Evolutionary conservation across 2,113 vertebrate species (phyloP).

Genomic region (Neogale vison): DNA sequence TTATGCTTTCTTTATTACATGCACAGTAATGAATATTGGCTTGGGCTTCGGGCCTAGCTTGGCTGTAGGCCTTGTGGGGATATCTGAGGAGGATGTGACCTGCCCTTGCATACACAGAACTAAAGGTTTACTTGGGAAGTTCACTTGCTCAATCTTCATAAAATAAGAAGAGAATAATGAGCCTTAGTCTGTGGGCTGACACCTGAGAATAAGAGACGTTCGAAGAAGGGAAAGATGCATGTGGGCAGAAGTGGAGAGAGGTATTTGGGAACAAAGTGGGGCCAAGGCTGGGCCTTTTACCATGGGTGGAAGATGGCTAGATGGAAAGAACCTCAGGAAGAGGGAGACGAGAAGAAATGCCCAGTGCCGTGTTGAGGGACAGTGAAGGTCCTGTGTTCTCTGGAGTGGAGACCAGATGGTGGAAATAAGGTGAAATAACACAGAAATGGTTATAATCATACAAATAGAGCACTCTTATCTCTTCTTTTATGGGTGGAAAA

Average conservation of each 20-base stretch:
- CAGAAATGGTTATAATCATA: background rate
- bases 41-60: background rate
- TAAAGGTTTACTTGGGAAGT: background rate
- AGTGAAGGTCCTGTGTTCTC: background rate
- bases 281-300: background rate
- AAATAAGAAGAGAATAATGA: background rate
- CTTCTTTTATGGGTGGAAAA: background rate
- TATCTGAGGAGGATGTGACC: background rate
- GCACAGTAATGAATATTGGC: background rate
- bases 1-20: background rate
- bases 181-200: background rate
- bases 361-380: rapidly evolving
- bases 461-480: background rate
- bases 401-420: background rate
- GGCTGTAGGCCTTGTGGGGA: background rate
- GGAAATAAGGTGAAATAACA: background rate
- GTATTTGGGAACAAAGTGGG: background rate
- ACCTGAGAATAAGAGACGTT: background rate
- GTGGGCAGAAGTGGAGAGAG: background rate
- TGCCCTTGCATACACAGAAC: background rate
- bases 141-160: background rate
- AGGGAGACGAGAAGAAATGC: background rate
- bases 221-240: background rate
- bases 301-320: background rate
- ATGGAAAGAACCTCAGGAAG: background rate